Percentiles rank a stretch among this genome's conserved stretches.
Conservation (phyloP, 2,113 vertebrate species). For the Nicator chloris region DNA sequence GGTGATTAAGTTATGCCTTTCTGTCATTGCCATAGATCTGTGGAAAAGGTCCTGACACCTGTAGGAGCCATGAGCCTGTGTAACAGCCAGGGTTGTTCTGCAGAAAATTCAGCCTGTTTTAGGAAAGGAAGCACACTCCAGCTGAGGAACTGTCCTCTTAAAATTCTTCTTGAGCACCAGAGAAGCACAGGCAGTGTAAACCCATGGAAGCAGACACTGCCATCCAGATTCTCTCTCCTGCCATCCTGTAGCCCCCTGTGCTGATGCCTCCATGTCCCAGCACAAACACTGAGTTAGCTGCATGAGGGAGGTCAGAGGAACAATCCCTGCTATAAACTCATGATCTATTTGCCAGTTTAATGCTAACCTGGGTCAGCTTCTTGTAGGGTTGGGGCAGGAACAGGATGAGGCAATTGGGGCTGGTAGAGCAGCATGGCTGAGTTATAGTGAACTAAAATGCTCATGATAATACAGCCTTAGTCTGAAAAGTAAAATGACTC, state of each 20-base stretch:
- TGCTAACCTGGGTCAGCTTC: not conserved
- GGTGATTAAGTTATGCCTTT: not conserved
- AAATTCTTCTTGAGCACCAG: not conserved
- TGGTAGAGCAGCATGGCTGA: not conserved
- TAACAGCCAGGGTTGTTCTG: not conserved
- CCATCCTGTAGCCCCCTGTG: not conserved
- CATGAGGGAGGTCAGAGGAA: not conserved
- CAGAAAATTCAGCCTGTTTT: not conserved
- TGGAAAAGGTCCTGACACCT: not conserved
- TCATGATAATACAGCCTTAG: not conserved
- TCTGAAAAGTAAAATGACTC: not conserved
- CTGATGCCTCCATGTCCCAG: not conserved
- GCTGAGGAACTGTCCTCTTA: not conserved
- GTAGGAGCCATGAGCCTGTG: not conserved
- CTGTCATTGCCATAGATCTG: not conserved
- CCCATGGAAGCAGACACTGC: not conserved
- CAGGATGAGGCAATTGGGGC: fast-evolving
- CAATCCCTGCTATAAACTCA: not conserved
- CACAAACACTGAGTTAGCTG: not conserved
- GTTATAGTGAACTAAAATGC: not conserved
- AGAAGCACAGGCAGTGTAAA: not conserved
- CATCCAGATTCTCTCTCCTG: not conserved
- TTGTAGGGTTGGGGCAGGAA: not conserved
- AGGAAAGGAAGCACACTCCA: not conserved
- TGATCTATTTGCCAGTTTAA: not conserved